A percentile compares a stretch with the other conserved stretches of the same genome.
Evolutionary conservation across 2,888 invertebrate genomes (phyloP).

Genomic region (Drosophila histrio): DNA sequence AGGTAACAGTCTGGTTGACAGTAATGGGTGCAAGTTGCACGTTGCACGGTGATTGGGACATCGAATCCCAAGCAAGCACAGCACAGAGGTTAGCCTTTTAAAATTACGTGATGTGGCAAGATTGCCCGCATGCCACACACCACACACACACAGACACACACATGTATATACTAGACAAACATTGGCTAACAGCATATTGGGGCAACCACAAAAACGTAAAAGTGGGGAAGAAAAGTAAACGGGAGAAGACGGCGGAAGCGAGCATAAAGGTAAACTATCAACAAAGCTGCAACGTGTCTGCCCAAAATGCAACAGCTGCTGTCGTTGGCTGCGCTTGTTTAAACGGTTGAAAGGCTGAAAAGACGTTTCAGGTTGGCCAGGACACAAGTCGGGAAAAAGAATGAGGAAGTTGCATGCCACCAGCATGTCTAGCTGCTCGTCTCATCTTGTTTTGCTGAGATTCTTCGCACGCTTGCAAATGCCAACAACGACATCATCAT

Average conservation of each 20-base stretch:
- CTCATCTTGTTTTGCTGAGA: conserved; percentile 1
- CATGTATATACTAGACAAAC: conserved; percentile 5
- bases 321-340: conserved; percentile 21
- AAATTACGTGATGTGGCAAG: conserved; percentile 49
- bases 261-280: conserved; percentile 2
- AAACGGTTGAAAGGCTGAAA: conserved; percentile 32
- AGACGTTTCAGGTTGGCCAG: conserved; percentile 34
- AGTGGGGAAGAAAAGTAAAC: neutral
- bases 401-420: neutral
- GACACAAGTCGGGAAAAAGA: neutral
- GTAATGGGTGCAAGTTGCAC: neutral
- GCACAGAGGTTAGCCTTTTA: conserved; percentile 44
- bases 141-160: conserved; percentile 10
- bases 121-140: conserved; percentile 38
- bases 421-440: conserved; percentile 13
- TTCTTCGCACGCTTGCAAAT: conserved; percentile 38
- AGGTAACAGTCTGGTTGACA: conserved; percentile 20
- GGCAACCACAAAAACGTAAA: conserved; percentile 41
- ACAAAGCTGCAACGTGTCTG: conserved; percentile 12
- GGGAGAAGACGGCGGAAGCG: neutral
- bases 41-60: conserved; percentile 6
- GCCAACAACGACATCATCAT: conserved; percentile 39
- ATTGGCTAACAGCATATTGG: conserved; percentile 18
- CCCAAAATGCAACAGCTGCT: conserved; percentile 43
- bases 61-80: neutral